A percentile compares a stretch with the other conserved stretches of the same genome.
phyloP scores from a whole-genome alignment of 2,888 invertebrate species.

The Microdon myrmicae region DNA sequence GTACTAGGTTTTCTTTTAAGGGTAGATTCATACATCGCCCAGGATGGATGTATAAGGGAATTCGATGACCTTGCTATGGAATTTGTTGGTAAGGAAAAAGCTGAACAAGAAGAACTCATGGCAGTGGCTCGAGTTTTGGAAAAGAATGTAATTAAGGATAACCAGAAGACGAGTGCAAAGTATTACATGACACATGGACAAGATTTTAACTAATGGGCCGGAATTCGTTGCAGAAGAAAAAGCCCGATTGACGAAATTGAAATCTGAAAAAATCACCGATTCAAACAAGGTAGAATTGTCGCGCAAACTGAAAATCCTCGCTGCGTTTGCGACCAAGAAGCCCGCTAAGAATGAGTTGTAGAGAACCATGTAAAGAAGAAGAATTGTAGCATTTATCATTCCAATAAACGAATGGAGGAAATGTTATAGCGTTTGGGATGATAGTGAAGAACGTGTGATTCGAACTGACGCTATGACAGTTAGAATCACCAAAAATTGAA shows the following conservation, averaged over 20 bases:
- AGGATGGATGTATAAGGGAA: slow-evolving; percentile 86
- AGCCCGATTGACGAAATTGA: slow-evolving; percentile 80
- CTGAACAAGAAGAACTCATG: slow-evolving; percentile 66
- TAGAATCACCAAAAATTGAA: too few species aligned
- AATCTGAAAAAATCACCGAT: slow-evolving; percentile 82
- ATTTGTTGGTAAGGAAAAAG: slow-evolving; percentile 72
- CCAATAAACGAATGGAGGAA: too few species aligned
- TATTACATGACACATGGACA: slow-evolving; percentile 84
- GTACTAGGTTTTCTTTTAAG: too few species aligned
- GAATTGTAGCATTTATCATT: too few species aligned
- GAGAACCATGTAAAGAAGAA: too few species aligned
- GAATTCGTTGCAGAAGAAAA: slow-evolving; percentile 82
- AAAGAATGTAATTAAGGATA: slow-evolving; percentile 35
- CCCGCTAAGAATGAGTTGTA: slow-evolving; percentile 31
- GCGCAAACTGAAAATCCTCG: slow-evolving; percentile 83
- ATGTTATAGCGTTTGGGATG: too few species aligned
- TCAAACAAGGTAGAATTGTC: slow-evolving; percentile 85
- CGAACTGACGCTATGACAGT: too few species aligned
- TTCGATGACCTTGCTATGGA: slow-evolving; percentile 82
- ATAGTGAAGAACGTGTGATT: too few species aligned
- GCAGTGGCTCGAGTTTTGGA: slow-evolving; percentile 54
- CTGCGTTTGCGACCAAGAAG: slow-evolving; percentile 74
- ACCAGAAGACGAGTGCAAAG: slow-evolving; percentile 73
- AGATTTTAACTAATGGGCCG: slow-evolving; percentile 80
- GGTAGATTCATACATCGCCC: slow-evolving; percentile 84